A percentile compares a stretch with the other conserved stretches of the same genome.
Evolutionary conservation across 1,140 invertebrate genomes (phyloP).

Genomic region (Reticulitermes speratus): DNA sequence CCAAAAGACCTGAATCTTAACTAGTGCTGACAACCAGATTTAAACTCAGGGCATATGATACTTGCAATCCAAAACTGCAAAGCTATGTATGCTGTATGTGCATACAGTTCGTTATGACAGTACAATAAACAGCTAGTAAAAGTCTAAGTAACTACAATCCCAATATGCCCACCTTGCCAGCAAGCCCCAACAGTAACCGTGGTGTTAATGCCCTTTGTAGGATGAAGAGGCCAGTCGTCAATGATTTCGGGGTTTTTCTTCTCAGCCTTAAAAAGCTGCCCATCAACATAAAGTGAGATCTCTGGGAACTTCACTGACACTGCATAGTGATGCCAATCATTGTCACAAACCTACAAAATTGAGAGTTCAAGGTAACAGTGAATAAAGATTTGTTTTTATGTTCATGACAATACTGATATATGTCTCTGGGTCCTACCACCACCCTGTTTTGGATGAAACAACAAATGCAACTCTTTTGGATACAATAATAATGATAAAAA

Average conservation of each 20-base stretch:
- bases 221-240: slow-evolving; percentile 99
- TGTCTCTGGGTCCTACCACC: too few species aligned
- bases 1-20: too few species aligned
- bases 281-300: slow-evolving; percentile 87
- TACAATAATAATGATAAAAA: too few species aligned
- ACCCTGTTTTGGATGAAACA: too few species aligned
- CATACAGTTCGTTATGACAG: neutral
- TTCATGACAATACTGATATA: too few species aligned
- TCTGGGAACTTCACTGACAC: slow-evolving; percentile 89
- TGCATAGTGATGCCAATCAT: slow-evolving; percentile 98
- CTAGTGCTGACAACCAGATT: too few species aligned
- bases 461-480: too few species aligned
- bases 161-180: slow-evolving; percentile 78
- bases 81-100: neutral
- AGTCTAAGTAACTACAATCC: neutral
- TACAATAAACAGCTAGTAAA: neutral
- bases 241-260: slow-evolving; percentile 93
- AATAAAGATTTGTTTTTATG: neutral
- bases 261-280: slow-evolving; percentile 74
- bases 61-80: neutral
- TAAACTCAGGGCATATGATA: too few species aligned
- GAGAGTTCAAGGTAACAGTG: slow-evolving; percentile 13
- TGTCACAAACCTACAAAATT: slow-evolving; percentile 80
- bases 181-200: slow-evolving; percentile 93
- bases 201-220: slow-evolving; percentile 90